Evolutionary conservation across 2,797 vertebrate species (phyloP).

Genomic region (Octomys mimax): DNA sequence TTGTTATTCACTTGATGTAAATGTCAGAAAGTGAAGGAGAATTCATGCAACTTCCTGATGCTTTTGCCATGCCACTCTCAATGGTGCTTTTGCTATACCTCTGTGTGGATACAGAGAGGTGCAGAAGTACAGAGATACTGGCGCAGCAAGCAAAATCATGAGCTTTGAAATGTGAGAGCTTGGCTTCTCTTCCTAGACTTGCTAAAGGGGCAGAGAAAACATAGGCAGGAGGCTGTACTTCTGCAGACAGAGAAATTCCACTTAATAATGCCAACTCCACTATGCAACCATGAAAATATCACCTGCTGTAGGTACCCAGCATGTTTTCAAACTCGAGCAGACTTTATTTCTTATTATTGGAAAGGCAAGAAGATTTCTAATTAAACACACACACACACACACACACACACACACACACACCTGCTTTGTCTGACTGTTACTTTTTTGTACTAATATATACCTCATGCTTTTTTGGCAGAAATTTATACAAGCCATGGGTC

Average conservation of each 20-base stretch:
- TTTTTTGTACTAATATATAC: background rate
- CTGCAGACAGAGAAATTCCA: background rate
- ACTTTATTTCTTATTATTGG: background rate
- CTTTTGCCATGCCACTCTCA: background rate
- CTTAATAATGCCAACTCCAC: background rate
- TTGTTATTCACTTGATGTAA: background rate
- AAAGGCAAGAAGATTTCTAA: background rate
- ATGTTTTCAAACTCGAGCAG: background rate
- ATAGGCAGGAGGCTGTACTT: background rate
- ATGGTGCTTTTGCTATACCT: background rate
- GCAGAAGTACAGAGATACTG: rapidly evolving
- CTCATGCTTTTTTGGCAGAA: background rate
- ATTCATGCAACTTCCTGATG: background rate
- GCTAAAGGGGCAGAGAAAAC: background rate
- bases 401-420: background rate
- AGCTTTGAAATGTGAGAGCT: background rate
- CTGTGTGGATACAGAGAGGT: background rate
- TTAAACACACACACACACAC: background rate
- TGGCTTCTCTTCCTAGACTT: background rate
- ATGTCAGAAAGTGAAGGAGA: background rate
- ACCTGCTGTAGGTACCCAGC: background rate
- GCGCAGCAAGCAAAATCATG: background rate
- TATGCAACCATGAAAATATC: background rate
- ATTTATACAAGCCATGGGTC: background rate
- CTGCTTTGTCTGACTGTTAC: background rate